Base-by-base conservation (phyloP, 37 sponge, comb jelly and placozoan genomes). In the Ianthella basta region DNA sequence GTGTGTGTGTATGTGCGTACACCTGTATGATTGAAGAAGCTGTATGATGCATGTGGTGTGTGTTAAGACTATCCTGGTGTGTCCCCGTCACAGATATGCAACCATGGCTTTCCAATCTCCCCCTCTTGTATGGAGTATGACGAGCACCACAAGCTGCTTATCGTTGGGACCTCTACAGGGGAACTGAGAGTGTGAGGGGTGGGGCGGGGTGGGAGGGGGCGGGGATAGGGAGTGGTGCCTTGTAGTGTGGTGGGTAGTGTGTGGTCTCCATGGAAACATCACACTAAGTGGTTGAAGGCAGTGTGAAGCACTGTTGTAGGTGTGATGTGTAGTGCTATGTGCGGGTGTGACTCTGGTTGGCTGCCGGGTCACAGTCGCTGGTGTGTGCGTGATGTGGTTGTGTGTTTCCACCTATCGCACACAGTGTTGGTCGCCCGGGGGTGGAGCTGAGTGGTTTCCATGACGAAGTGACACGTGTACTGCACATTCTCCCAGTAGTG, bases 121-220 rank as follows among this genome's bases (percentile, higher is more conserved):
- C 94, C 96, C 4, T 89, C 93, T 15, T 85, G 89, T 56, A 90
- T 96, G 87, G 82, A 91, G 33, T 96, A 86, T 84, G 96, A 96
- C 69, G 72, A 64, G 24, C 54, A 88, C 39, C 80, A 89, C 5
- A 81, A 83, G 32, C 63, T 90, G 39, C 84, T 96, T 6, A 86
- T 83, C 72, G 83, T 96, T 36, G 96, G 96, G 19, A 96, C 96
- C 6, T 36, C 80, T 1, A 82, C 86, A 2, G 96, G 96, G 77
- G 96, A 93, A 86, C 23, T 96, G 19, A 78, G 88, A 82, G 86
- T 93, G 94, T 93, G 36, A 86, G 89, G 82, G 0, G 19, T 44
- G 50, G 50, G 50, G 8, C 8, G 50, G 50, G 50, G 50, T 10
- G 50, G 50, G 50, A 10, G 50, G 8, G 50, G 50, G 8, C 50